Base-by-base conservation (phyloP, 2,113 vertebrate species). In the Cricetomys ansorgei region DNA sequence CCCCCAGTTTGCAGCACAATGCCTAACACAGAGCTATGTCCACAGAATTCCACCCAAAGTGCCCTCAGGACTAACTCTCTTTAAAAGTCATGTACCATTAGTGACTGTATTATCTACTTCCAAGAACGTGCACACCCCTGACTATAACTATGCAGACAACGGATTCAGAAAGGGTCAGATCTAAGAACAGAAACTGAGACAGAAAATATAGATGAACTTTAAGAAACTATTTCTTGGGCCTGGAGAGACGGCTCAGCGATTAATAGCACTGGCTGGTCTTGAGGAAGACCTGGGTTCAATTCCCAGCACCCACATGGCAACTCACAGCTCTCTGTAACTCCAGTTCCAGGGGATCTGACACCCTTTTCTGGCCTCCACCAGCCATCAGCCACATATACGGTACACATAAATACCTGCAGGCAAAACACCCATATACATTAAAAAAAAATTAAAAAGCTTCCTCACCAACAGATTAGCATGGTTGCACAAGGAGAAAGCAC, bases 161-260 rank as follows among this genome's bases (percentile, higher is more conserved):
- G 9, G 62, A 5, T 31, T 92, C 69, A 70, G 48, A 88, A 92
- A 72, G 69, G 79, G 15, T 83, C 91, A 75, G 53, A 19, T 34
- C 34, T 93, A 50, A 89, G 43, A 95, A 95, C 21, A 95, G 79
- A 95, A 77, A 48, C 65, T 8, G 37, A 84, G 45, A 59, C 7
- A 59, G 45, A 75, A 93, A 90, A 67, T 37, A 77, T 1, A 53
- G 64, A 92, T 53, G 70, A 87, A 80, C n/a, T 84, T 45, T 3
- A 94, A 76, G 91, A 55, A 84, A 94, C 4, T 11, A 31, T 53
- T 34, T 57, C 77, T 75, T 43, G 29, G 57, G 80, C 40, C 57
- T 62, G 80, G 55, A 83, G 40, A 31, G 57, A 64, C 11, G 0
- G n/a, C n/a, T 62, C 57, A 43, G 57, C 19, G 25, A 40, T 43